Percentiles rank a stretch among this genome's conserved stretches.
Conservation (phyloP, 2,797 vertebrate species). For the Clamator glandarius region DNA sequence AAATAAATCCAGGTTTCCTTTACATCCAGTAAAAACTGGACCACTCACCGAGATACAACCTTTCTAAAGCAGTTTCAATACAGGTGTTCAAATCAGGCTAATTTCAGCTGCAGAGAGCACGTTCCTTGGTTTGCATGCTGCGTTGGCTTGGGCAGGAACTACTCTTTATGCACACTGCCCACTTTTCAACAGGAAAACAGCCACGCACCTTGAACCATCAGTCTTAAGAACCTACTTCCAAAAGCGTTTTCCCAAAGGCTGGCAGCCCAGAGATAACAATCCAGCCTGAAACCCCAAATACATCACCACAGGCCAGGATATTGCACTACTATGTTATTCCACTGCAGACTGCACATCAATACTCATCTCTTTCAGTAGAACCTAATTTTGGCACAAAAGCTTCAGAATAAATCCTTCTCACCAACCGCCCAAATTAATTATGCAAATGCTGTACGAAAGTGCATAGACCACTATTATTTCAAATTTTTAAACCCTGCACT, state of each 20-base stretch:
- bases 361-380: background rate
- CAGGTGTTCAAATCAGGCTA: background rate
- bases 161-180: background rate
- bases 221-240: background rate
- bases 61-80: background rate
- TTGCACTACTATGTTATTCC: background rate
- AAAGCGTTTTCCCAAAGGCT: background rate
- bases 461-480: background rate
- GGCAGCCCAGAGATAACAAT: too few species aligned
- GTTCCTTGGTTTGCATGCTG: background rate
- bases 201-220: background rate
- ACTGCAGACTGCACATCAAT: background rate
- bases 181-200: background rate
- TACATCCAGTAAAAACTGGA: background rate
- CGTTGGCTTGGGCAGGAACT: rapidly evolving
- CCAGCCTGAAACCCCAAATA: background rate
- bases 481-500: background rate
- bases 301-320: background rate
- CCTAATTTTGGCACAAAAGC: background rate
- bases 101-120: background rate
- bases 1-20: background rate
- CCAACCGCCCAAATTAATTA: slow-evolving; percentile 23
- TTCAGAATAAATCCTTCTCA: background rate
- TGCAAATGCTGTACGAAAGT: background rate
- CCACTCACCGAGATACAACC: background rate